Evolutionary conservation across 2,888 invertebrate species (phyloP).

Genomic region (Apomyelois bistriatella): DNA sequence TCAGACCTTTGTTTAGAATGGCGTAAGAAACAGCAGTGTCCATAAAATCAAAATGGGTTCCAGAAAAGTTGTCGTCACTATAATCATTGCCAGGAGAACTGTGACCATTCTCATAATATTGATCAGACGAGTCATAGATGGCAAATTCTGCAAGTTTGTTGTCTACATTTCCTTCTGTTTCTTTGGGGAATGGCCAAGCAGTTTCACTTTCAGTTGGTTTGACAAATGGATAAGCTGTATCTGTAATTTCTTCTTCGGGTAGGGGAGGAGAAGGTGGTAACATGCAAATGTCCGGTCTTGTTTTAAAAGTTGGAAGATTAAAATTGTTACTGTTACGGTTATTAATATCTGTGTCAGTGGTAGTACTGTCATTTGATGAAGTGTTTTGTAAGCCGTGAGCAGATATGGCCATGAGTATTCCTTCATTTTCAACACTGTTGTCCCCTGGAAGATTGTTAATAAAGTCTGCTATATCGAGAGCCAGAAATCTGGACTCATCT

Average conservation of each 20-base stretch:
- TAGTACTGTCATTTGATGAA: constrained; percentile 37
- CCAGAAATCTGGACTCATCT: constrained; percentile 47
- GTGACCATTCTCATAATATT: constrained; percentile 35
- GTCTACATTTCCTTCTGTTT: constrained; percentile 25
- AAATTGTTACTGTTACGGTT: neutral
- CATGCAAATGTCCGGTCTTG: constrained; percentile 26
- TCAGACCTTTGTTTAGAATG: constrained; percentile 86
- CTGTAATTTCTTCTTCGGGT: constrained; percentile 40
- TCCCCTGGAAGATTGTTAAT: constrained; percentile 77
- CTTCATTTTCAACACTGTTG: constrained; percentile 84
- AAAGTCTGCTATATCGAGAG: constrained; percentile 73
- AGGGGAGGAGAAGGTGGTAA: constrained; percentile 42
- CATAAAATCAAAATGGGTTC: constrained; percentile 80
- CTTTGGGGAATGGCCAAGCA: constrained; percentile 41
- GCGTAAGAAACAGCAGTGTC: constrained; percentile 87
- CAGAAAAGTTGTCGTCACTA: constrained; percentile 31
- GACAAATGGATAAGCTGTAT: constrained; percentile 17
- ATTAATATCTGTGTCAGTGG: constrained; percentile 14
- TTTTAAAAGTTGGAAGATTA: constrained; percentile 20
- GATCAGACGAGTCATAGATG: constrained; percentile 39
- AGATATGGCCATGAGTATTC: constrained; percentile 86
- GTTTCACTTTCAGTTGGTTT: constrained; percentile 25
- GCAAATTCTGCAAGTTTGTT: constrained; percentile 35
- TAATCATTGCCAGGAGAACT: constrained; percentile 35
- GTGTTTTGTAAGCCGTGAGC: constrained; percentile 83